Evolutionary conservation across 2,113 vertebrate species (phyloP).

Genomic region (Galemys pyrenaicus): DNA sequence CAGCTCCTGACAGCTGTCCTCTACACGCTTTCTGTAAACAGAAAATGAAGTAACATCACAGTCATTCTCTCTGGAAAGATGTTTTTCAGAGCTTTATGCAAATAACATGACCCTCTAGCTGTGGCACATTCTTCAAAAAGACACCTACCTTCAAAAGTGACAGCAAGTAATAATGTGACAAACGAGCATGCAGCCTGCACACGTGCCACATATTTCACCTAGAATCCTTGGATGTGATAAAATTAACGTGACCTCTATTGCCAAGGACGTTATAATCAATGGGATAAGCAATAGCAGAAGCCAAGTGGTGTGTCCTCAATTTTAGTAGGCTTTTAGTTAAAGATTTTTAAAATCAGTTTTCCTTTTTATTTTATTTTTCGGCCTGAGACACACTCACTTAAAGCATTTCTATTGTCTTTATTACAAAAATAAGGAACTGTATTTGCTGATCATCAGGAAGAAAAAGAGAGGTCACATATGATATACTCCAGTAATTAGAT

Average conservation of each 20-base stretch:
- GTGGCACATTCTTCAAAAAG: constrained; percentile 97
- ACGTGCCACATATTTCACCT: constrained; percentile 85
- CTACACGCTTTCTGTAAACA: constrained; percentile 71
- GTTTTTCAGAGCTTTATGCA: constrained; percentile 90
- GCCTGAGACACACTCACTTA: not conserved
- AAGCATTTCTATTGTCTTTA: constrained; percentile 67
- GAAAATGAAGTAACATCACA: constrained; percentile 49
- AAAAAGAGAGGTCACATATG: not conserved
- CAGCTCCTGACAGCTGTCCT: constrained; percentile 56
- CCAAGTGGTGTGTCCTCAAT: constrained; percentile 48
- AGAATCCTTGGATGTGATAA: constrained; percentile 84
- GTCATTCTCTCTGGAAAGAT: constrained; percentile 72
- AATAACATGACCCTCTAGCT: constrained; percentile 91
- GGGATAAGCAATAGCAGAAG: constrained; percentile 45
- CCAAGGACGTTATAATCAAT: constrained; percentile 91
- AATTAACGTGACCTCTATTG: constrained; percentile 90
- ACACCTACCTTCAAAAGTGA: constrained; percentile 95
- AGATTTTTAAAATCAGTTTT: constrained; percentile 76
- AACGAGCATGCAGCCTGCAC: constrained; percentile 91
- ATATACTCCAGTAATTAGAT: constrained; percentile 57
- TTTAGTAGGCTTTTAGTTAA: constrained; percentile 61
- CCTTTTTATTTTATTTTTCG: constrained; percentile 61
- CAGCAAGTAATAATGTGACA: constrained; percentile 96
- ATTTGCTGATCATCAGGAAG: constrained; percentile 15
- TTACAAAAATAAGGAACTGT: constrained; percentile 10